Base-by-base conservation (phyloP, 2,113 vertebrate species). In the Thunnus thynnus region DNA sequence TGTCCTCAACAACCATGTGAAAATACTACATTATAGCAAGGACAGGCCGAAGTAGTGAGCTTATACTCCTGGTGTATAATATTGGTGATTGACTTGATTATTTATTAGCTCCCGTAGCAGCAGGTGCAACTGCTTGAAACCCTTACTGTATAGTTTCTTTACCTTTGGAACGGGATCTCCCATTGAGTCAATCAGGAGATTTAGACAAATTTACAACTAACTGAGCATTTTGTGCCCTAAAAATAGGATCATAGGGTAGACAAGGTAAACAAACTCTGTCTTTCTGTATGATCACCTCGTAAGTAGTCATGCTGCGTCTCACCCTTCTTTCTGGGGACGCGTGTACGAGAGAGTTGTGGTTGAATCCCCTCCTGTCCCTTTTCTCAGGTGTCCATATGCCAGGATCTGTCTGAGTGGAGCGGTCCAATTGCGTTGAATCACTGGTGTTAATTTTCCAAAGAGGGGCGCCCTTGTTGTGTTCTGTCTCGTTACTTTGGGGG, bases 401-500 rank as follows among this genome's bases (percentile, higher is more conserved):
- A 0, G 92, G 89, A 3, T 96, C 94, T 0, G 94, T 96, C 90
- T 96, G 95, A 14, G 94, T 96, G 86, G 90, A 94, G 13, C 88
- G 63, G 84, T 95, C 85, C 0, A 83, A 94, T 52, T 92, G 82
- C 0, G 64, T 12, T 0, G 80, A 78, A 3, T 89, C 87, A 0
- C 66, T 48, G 0, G 6, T 51, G 18, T 86, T 83, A 16, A 68
- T 82, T 16, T 81, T 83, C 18, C 56, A 48, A 3, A 25, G 54
- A 4, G 54, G 13, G 16, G 62, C 48, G 50, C 88, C 83, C 52
- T 91, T 92, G 76, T 80, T 72, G 68, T 84, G 80, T 13, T 95
- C 94, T 0, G 80, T 72, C 3, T 93, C 91, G 20, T 93, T 90
- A 46, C 89, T 82, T 10, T 91, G 91, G 1, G 94, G 93, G 80